Evolutionary conservation across 2,888 invertebrate species (phyloP).

Genomic region (Blera fallax): DNA sequence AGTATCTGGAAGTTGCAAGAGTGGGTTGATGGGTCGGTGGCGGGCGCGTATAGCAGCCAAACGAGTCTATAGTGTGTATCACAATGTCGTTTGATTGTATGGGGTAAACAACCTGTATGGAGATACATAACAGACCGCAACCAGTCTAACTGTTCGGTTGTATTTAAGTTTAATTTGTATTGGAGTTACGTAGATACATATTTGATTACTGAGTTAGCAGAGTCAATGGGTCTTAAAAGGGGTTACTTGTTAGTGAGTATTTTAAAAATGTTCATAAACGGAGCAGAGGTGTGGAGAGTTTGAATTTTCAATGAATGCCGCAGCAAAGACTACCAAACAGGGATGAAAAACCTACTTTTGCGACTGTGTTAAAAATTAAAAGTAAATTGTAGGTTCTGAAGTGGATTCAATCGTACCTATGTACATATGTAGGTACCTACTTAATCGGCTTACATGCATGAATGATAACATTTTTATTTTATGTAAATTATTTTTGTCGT

Average conservation of each 20-base stretch:
- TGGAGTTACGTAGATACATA: neutral
- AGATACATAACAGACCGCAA: constrained; percentile 40
- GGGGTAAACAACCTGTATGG: constrained; percentile 62
- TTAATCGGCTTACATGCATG: no score
- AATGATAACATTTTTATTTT: no score
- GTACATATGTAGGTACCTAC: no score
- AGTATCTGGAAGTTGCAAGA: neutral
- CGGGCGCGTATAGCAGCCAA: neutral
- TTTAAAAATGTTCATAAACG: neutral
- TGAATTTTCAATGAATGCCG: neutral
- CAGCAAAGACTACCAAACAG: neutral
- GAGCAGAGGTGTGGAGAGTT: neutral
- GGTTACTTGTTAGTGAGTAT: neutral
- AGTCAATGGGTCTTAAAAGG: neutral
- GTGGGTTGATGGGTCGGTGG: constrained; percentile 10
- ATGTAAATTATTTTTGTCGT: no score
- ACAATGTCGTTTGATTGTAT: constrained; percentile 51
- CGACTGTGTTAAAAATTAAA: no score
- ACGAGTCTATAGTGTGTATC: neutral
- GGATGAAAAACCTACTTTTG: no score
- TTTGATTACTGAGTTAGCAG: neutral
- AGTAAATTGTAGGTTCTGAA: no score
- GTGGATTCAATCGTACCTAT: no score
- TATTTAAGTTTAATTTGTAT: constrained; percentile 10
- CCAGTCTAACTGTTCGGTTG: constrained; percentile 37